phyloP scores from a whole-genome alignment of 2,888 invertebrate species.

The Xestia ashworthii region DNA sequence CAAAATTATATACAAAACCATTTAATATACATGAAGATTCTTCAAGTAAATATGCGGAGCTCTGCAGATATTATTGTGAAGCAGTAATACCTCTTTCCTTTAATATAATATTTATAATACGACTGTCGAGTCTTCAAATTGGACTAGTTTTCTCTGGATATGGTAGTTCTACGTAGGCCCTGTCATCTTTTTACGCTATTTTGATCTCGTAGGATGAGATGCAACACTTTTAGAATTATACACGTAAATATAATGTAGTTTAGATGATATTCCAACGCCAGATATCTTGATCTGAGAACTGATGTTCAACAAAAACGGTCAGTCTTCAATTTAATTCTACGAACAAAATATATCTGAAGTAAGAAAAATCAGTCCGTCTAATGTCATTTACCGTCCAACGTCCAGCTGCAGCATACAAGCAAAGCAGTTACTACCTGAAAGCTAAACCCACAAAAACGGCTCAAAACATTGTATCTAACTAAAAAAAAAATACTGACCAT shows the following conservation, averaged over 20 bases:
- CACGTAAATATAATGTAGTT: too few relatives aligned
- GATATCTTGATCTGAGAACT: neutral
- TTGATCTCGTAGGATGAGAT: rapidly evolving
- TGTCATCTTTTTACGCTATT: neutral
- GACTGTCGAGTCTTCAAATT: neutral
- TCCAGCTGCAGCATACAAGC: neutral
- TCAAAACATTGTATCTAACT: neutral
- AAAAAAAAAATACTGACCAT: conserved; percentile 5
- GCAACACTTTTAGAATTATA: neutral
- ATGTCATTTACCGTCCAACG: too few relatives aligned
- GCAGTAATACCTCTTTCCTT: neutral
- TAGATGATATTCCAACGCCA: neutral
- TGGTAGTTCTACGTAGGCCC: neutral
- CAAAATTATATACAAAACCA: conserved; percentile 32
- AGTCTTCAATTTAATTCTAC: neutral
- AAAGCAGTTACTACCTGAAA: neutral
- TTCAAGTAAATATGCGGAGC: neutral
- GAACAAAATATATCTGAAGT: neutral
- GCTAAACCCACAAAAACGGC: neutral
- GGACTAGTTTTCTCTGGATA: neutral
- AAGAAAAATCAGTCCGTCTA: neutral
- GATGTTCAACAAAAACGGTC: neutral
- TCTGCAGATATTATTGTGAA: conserved; percentile 6
- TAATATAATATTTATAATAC: conserved; percentile 3
- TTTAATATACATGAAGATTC: conserved; percentile 35